A percentile compares a stretch with the other conserved stretches of the same genome.
These are phyloP conservation scores for Nematolebias whitei DNA, from an alignment of 2,113 vertebrate genomes.

Conservation along the genomic window DNA sequence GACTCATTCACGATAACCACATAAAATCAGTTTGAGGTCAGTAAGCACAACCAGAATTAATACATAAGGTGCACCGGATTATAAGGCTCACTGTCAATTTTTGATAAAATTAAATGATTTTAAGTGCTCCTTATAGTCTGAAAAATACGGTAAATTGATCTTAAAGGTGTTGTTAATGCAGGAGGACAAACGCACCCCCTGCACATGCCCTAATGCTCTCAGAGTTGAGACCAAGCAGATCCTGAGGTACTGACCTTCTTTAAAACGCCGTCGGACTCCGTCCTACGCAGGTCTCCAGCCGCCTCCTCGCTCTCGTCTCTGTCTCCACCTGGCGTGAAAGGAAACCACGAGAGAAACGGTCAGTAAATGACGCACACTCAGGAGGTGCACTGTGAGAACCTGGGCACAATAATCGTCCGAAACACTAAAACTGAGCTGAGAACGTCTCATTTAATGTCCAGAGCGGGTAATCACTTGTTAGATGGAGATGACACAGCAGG, in stretches of 20 bases:
- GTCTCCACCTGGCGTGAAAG: constrained; percentile 81
- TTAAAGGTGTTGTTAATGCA: constrained; percentile 48
- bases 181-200: constrained; percentile 47
- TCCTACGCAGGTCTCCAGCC: constrained; percentile 90
- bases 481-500: not conserved
- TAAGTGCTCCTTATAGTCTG: too few species aligned
- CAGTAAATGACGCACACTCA: not conserved
- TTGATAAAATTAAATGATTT: too few species aligned
- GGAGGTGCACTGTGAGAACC: not conserved
- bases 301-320: constrained; percentile 88
- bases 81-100: too few species aligned
- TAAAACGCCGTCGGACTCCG: constrained; percentile 92
- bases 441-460: not conserved
- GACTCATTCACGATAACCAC: too few species aligned
- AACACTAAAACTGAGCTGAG: not conserved
- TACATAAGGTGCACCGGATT: too few species aligned
- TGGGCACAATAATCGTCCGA: too few species aligned
- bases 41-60: too few species aligned
- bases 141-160: constrained; percentile 47
- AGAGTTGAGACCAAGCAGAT: constrained; percentile 3
- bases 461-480: not conserved
- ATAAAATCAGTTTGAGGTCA: too few species aligned
- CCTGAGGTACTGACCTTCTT: constrained; percentile 86
- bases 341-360: not conserved
- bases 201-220: constrained; percentile 40